phyloP scores from a whole-genome alignment of 2,113 vertebrate genomes.

The Nannobrachium achirus region DNA sequence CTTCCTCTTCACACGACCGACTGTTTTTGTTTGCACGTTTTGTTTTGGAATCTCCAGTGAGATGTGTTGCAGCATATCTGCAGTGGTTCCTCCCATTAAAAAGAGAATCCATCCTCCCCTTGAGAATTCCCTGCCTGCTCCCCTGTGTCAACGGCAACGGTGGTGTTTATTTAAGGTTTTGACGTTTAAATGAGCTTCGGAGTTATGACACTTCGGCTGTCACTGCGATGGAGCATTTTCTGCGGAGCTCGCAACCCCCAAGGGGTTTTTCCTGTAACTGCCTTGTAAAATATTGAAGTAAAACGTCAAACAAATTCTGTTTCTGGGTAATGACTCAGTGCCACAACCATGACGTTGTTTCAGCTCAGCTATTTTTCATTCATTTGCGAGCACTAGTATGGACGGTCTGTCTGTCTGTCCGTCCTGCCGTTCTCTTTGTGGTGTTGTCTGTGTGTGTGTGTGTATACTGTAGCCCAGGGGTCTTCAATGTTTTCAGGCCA shows the following conservation, averaged over 20 bases:
- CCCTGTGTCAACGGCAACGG: neutral
- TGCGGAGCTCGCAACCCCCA: neutral
- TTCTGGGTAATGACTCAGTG: neutral
- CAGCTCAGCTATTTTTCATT: no score
- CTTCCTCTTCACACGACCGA: no score
- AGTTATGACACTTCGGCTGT: neutral
- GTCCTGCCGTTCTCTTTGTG: no score
- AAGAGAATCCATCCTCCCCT: neutral
- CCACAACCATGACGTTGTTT: neutral
- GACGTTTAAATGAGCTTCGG: neutral
- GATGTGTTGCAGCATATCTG: no score
- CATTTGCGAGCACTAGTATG: no score
- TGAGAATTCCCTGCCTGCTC: constrained; percentile 13
- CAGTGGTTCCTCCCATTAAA: no score
- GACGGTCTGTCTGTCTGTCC: no score
- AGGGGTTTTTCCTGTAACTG: neutral
- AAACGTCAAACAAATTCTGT: neutral
- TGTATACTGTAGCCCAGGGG: no score
- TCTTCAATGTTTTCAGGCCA: no score
- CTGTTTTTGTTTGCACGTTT: constrained; percentile 22
- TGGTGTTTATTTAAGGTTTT: constrained; percentile 2
- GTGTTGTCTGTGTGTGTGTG: no score
- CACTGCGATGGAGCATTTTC: neutral
- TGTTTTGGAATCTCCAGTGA: constrained; percentile 24
- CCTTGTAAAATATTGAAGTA: neutral